A percentile compares a stretch with the other conserved stretches of the same genome.
Conservation (phyloP, 2,113 vertebrate genomes). For the Prochilodus magdalenae region DNA sequence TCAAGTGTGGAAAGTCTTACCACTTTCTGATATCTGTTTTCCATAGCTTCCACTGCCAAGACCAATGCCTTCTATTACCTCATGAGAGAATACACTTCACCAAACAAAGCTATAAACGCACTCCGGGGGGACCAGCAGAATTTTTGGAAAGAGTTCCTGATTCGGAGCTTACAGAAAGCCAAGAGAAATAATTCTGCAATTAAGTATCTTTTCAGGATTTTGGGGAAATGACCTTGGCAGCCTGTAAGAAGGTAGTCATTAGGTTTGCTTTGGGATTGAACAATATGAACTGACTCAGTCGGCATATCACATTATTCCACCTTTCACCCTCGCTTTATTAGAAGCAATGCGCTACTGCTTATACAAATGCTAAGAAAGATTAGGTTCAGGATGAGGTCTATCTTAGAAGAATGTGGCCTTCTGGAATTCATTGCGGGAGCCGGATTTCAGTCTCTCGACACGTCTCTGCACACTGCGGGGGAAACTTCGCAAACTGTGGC, state of each 20-base stretch:
- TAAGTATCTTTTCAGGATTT: slow-evolving; percentile 36
- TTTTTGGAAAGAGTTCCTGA: slow-evolving; percentile 33
- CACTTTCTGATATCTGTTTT: slow-evolving; percentile 55
- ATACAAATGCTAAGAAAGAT: slow-evolving; percentile 18
- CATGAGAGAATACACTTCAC: slow-evolving; percentile 54
- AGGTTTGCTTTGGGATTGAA: slow-evolving; percentile 20
- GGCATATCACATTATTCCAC: slow-evolving; percentile 10
- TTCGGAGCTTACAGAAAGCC: slow-evolving; percentile 34
- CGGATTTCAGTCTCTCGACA: slow-evolving; percentile 5
- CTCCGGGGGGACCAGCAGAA: slow-evolving; percentile 31
- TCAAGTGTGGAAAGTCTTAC: slow-evolving; percentile 51
- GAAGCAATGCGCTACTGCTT: slow-evolving; percentile 27
- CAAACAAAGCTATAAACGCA: slow-evolving; percentile 49
- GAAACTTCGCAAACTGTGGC: slow-evolving; percentile 2
- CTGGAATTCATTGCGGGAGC: slow-evolving; percentile 17
- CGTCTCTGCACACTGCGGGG: neutral
- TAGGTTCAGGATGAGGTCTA: slow-evolving; percentile 3
- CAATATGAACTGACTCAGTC: neutral
- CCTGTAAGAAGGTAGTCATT: slow-evolving; percentile 9
- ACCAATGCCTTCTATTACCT: slow-evolving; percentile 46
- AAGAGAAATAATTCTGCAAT: slow-evolving; percentile 49
- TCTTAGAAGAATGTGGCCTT: neutral
- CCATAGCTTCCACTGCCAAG: slow-evolving; percentile 45
- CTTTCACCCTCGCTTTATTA: slow-evolving; percentile 9
- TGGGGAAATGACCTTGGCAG: slow-evolving; percentile 18